Conservation (phyloP, 2,888 invertebrate species). For the Drosophila barbarae region DNA sequence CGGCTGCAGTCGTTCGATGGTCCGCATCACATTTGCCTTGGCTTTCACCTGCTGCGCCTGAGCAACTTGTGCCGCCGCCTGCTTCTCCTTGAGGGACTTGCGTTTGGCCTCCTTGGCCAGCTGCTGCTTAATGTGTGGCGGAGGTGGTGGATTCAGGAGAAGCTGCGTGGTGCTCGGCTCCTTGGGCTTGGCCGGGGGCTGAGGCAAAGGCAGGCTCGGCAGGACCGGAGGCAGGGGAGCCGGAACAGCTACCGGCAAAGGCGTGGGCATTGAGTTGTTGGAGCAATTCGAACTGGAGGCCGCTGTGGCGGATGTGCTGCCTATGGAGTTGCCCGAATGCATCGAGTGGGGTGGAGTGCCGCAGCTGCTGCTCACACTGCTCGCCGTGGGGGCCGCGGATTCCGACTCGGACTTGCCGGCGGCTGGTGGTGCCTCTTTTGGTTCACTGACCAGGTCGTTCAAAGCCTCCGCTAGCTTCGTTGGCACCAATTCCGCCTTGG, state of each 20-base stretch:
- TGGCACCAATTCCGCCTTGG: conserved; percentile 79
- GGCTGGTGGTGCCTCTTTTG: conserved; percentile 33
- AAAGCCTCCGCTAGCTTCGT: conserved; percentile 80
- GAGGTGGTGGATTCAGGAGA: conserved; percentile 78
- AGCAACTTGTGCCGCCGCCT: conserved; percentile 74
- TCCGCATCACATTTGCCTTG: conserved; percentile 85
- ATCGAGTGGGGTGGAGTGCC: conserved; percentile 78
- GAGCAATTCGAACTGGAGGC: conserved; percentile 68
- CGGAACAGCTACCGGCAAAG: conserved; percentile 41
- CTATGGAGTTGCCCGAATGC: conserved; percentile 76
- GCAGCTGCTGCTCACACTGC: conserved; percentile 76
- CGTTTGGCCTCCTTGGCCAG: conserved; percentile 79
- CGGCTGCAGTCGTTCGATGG: conserved; percentile 90
- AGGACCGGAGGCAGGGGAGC: background rate
- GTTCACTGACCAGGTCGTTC: conserved; percentile 80
- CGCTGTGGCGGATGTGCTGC: conserved; percentile 77
- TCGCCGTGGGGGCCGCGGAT: conserved; percentile 55
- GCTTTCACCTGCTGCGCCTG: conserved; percentile 81
- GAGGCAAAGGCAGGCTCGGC: conserved; percentile 38
- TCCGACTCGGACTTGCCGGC: conserved; percentile 51
- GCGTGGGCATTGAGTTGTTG: conserved; percentile 61
- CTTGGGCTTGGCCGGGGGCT: conserved; percentile 68
- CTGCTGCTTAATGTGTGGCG: conserved; percentile 78
- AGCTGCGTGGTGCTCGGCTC: conserved; percentile 78
- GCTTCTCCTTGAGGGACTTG: conserved; percentile 79